Percentiles rank a stretch among this genome's conserved stretches.
phyloP scores from a whole-genome alignment of 2,888 invertebrate genomes.

The Meloe dianella region DNA sequence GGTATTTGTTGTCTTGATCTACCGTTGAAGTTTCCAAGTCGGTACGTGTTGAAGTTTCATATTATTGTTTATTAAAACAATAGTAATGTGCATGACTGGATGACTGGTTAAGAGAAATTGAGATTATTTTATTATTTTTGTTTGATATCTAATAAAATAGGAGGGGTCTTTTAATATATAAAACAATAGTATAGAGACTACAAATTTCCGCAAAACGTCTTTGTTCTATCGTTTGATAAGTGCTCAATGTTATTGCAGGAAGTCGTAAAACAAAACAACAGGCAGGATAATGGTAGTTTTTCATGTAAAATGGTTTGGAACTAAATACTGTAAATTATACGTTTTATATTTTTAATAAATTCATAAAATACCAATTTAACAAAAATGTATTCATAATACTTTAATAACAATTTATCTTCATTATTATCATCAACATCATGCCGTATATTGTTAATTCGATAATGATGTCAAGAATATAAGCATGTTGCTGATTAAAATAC shows the following conservation, averaged over 20 bases:
- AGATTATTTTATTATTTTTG: constrained; percentile 9
- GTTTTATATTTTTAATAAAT: constrained; percentile 10
- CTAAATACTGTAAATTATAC: constrained; percentile 11
- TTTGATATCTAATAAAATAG: constrained; percentile 7
- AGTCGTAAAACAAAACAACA: constrained; percentile 13
- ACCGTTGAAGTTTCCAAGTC: constrained; percentile 20
- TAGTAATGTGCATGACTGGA: constrained; percentile 7
- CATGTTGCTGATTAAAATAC: background rate
- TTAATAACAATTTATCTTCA: constrained; percentile 3
- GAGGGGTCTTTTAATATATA: background rate
- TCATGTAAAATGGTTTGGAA: constrained; percentile 7
- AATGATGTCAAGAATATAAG: background rate
- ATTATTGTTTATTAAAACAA: constrained; percentile 8
- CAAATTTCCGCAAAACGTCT: constrained; percentile 10
- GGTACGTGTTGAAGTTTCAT: constrained; percentile 15
- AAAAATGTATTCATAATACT: background rate
- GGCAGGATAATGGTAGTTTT: constrained; percentile 9
- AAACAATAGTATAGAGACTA: background rate
- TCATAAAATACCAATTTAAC: background rate
- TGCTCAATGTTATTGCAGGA: constrained; percentile 11
- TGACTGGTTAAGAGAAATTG: constrained; percentile 9
- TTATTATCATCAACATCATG: background rate
- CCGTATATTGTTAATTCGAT: background rate
- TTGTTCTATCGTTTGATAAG: constrained; percentile 7
- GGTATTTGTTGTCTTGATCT: constrained; percentile 12